Evolutionary conservation across 2,113 vertebrate genomes (phyloP).

Genomic region (Oceanodroma tethys): DNA sequence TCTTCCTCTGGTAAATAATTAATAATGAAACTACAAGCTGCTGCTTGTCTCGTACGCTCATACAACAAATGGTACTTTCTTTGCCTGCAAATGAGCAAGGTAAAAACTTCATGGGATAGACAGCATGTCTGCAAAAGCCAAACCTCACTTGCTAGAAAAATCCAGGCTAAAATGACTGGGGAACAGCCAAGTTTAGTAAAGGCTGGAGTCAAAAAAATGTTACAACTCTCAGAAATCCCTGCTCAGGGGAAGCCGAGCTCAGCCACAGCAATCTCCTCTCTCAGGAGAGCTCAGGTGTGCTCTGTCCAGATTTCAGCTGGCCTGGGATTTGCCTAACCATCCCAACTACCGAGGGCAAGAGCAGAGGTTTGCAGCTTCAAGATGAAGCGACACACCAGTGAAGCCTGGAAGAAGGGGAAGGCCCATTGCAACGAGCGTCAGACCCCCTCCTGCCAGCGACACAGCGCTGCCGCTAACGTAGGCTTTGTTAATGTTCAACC

Average conservation of each 20-base stretch:
- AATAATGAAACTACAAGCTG: background rate
- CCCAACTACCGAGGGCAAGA: accelerated
- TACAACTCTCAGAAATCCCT: background rate
- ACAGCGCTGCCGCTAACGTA: background rate
- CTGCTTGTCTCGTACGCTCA: background rate
- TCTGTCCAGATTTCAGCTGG: background rate
- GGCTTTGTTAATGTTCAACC: background rate
- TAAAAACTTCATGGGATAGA: background rate
- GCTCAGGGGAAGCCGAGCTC: background rate
- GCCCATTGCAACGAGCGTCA: accelerated
- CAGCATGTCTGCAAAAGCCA: background rate
- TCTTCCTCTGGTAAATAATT: slow-evolving; percentile 17
- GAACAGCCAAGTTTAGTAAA: background rate
- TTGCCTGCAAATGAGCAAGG: background rate
- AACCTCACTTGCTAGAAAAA: background rate
- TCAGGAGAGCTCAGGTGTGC: background rate
- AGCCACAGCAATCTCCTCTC: background rate
- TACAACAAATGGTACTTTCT: background rate
- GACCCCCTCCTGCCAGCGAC: background rate
- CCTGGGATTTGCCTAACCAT: background rate
- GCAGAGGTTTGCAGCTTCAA: background rate
- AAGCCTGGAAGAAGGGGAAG: background rate
- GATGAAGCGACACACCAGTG: background rate
- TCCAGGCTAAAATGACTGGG: background rate
- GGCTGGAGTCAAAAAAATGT: background rate